Conservation (phyloP, 2,797 vertebrate species). For the Sebastes jordani region DNA sequence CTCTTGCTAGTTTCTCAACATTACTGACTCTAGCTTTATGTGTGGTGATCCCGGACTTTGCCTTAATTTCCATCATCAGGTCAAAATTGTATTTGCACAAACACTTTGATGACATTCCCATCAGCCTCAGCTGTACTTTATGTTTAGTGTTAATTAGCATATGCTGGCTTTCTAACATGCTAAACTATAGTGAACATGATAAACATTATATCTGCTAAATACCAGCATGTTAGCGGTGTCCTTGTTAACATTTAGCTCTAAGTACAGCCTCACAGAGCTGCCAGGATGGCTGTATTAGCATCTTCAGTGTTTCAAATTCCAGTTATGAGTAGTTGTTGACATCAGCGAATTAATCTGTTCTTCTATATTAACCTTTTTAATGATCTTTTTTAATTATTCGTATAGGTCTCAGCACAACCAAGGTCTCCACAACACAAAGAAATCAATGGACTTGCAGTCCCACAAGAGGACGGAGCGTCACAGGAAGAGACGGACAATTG, state of each 20-base stretch:
- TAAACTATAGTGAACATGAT: neutral
- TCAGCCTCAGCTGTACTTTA: neutral
- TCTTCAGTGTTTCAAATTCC: neutral
- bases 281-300: no score
- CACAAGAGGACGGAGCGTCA: slow-evolving; percentile 19
- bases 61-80: neutral
- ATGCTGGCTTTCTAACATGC: neutral
- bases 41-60: neutral
- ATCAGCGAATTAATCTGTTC: no score
- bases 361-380: neutral
- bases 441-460: slow-evolving; percentile 38
- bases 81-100: neutral
- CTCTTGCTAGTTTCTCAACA: no score
- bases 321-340: neutral
- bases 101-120: neutral
- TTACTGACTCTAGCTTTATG: no score
- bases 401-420: slow-evolving; percentile 38
- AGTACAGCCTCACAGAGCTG: neutral
- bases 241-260: neutral
- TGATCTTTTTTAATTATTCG: neutral
- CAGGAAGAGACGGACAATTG: slow-evolving; percentile 49
- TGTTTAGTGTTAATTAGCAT: neutral
- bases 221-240: neutral
- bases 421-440: slow-evolving; percentile 51
- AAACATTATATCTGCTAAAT: neutral